Percentiles rank a stretch among this genome's conserved stretches.
These are phyloP conservation scores for Macquaria ambigua DNA, from an alignment of 2,113 vertebrate genomes.

Conservation along the genomic window DNA sequence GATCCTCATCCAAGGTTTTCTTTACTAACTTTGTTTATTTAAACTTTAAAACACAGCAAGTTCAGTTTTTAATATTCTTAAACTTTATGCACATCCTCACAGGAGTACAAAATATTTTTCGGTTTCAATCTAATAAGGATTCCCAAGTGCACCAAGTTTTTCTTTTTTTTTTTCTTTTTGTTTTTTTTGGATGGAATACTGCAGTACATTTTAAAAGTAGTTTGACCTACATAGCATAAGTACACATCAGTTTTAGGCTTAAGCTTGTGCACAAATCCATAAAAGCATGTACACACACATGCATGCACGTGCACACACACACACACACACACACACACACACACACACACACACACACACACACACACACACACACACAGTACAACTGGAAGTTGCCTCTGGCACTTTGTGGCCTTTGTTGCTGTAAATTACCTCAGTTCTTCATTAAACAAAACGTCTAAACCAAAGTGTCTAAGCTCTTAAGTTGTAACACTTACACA, in stretches of 20 bases:
- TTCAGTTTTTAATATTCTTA: conserved; percentile 8
- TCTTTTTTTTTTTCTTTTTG: too few relatives aligned
- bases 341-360: not conserved
- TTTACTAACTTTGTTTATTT: conserved; percentile 1
- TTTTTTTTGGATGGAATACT: not conserved
- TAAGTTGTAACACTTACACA: conserved; percentile 55
- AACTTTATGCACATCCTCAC: conserved; percentile 5
- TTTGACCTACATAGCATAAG: not conserved
- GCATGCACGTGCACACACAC: not conserved
- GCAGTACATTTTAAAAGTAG: not conserved
- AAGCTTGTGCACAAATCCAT: conserved; percentile 4
- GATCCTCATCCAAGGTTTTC: conserved; percentile 16
- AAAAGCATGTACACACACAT: not conserved
- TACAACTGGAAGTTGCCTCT: conserved; percentile 45
- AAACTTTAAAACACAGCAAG: conserved; percentile 16
- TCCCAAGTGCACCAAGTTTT: conserved; percentile 6
- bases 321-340: not conserved
- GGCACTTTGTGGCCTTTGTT: conserved; percentile 69
- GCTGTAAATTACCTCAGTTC: conserved; percentile 70
- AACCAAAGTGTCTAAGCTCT: conserved; percentile 73
- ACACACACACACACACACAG: too few relatives aligned
- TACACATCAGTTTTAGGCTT: not conserved
- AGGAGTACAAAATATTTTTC: conserved; percentile 22
- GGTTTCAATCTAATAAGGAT: not conserved
- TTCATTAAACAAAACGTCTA: conserved; percentile 78